phyloP scores from a whole-genome alignment of 1,140 invertebrate species.

The Papilio polytes region DNA sequence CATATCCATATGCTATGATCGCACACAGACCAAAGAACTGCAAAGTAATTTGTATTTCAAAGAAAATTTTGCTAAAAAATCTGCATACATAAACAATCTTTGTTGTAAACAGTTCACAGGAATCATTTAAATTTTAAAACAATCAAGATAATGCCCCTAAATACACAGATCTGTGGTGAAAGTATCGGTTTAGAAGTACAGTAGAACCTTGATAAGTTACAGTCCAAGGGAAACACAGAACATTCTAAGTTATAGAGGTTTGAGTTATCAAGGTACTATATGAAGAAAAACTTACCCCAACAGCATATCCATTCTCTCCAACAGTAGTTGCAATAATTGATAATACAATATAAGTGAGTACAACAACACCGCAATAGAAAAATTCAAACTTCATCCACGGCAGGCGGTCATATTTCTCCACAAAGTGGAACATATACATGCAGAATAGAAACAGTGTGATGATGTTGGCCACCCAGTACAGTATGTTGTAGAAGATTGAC shows the following conservation, averaged over 20 bases:
- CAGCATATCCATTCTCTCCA: slow-evolving; percentile 73
- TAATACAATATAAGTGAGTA: slow-evolving; percentile 85
- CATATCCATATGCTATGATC: slow-evolving; percentile 90
- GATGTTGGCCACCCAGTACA: slow-evolving; percentile 92
- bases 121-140: no score
- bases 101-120: no score
- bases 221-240: no score
- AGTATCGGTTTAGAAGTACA: no score
- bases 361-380: slow-evolving; percentile 88
- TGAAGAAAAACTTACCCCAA: slow-evolving; percentile 66
- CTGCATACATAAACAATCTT: no score
- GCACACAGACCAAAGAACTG: slow-evolving; percentile 93
- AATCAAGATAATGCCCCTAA: no score
- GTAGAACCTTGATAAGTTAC: no score
- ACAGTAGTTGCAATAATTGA: slow-evolving; percentile 73
- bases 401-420: slow-evolving; percentile 92
- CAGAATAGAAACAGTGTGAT: slow-evolving; percentile 90
- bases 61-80: not conserved
- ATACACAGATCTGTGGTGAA: not conserved
- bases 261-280: no score
- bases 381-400: slow-evolving; percentile 95
- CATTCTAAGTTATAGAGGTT: no score
- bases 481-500: slow-evolving; percentile 87
- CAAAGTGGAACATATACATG: slow-evolving; percentile 93
- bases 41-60: slow-evolving; percentile 54